These are phyloP conservation scores for Lophotriccus pileatus DNA, from an alignment of 2,797 vertebrate genomes.

Conservation along the genomic window DNA sequence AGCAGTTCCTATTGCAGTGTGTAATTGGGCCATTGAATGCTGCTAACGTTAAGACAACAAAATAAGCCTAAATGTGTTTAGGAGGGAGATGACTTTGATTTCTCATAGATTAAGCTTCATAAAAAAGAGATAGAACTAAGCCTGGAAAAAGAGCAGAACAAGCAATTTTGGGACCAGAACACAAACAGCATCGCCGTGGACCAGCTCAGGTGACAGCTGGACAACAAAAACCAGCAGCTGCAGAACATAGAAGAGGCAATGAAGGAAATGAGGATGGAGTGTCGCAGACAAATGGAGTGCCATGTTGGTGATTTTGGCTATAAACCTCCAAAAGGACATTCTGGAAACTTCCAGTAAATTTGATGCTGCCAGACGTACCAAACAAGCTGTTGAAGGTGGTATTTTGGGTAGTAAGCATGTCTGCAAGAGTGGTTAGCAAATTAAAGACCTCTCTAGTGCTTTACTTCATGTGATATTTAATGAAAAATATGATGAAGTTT, in stretches of 20 bases:
- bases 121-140: slow-evolving; percentile 64
- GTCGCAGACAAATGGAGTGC: slow-evolving; percentile 58
- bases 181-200: slow-evolving; percentile 61
- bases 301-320: slow-evolving; percentile 57
- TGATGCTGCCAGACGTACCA: neutral
- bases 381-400: neutral
- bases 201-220: slow-evolving; percentile 62
- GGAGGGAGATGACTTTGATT: neutral
- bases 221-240: slow-evolving; percentile 57
- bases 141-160: slow-evolving; percentile 70
- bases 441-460: neutral
- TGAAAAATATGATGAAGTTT: neutral
- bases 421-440: neutral
- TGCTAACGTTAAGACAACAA: neutral
- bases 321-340: neutral
- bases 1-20: neutral
- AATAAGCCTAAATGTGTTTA: neutral
- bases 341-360: too few species aligned
- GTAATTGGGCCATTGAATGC: neutral
- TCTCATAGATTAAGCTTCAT: slow-evolving; percentile 61
- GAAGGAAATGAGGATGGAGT: slow-evolving; percentile 65
- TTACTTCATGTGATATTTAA: neutral
- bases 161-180: slow-evolving; percentile 60
- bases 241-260: slow-evolving; percentile 64
- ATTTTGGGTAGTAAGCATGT: neutral